Evolutionary conservation across 2,113 vertebrate species (phyloP).

Genomic region (Corythoichthys intestinalis): DNA sequence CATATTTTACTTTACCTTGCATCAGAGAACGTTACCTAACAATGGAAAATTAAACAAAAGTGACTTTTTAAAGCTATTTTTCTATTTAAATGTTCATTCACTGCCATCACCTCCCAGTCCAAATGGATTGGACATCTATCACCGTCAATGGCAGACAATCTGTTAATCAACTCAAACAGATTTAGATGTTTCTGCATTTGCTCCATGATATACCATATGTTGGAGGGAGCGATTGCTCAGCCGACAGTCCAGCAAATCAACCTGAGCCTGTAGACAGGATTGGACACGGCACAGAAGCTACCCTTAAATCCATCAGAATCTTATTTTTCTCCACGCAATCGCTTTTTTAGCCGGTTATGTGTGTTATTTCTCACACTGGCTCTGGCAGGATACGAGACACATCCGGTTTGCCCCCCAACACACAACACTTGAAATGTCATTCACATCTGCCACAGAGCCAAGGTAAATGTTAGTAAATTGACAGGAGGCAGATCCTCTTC

Average conservation of each 20-base stretch:
- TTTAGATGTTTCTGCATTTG: background rate
- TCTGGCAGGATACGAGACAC: conserved; percentile 31
- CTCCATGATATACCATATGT: background rate
- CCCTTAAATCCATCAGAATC: conserved; percentile 54
- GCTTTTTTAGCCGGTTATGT: conserved; percentile 42
- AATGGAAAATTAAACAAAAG: background rate
- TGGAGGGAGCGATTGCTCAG: conserved; percentile 12
- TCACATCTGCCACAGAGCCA: conserved; percentile 18
- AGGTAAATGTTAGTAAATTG: conserved; percentile 12
- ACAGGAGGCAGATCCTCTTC: background rate
- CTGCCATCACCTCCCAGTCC: too few species aligned
- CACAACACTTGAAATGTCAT: conserved; percentile 17
- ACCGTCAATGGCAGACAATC: too few species aligned
- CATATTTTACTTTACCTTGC: conserved; percentile 18
- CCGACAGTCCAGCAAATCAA: conserved; percentile 30
- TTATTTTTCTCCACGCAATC: conserved; percentile 33
- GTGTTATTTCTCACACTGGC: conserved; percentile 30
- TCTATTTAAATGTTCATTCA: too few species aligned
- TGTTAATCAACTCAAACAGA: background rate
- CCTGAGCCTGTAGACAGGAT: conserved; percentile 34
- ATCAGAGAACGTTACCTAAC: background rate
- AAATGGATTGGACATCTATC: too few species aligned
- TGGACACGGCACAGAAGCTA: conserved; percentile 41
- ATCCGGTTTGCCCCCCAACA: background rate
- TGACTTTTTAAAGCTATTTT: background rate